These are phyloP conservation scores for Drosophila gunungcola DNA, from an alignment of 1,140 invertebrate genomes.

Conservation along the genomic window DNA sequence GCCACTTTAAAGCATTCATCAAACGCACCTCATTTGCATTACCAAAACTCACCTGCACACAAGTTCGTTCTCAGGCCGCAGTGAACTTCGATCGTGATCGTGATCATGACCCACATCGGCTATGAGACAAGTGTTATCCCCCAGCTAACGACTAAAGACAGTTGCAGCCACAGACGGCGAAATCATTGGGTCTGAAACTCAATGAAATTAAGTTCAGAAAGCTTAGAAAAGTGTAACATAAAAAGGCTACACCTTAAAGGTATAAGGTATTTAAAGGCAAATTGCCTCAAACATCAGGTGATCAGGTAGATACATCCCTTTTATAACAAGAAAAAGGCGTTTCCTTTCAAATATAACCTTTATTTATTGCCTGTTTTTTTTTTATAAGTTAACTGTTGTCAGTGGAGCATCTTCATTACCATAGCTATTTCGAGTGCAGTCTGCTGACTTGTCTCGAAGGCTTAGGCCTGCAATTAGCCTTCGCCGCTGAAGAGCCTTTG, in stretches of 20 bases:
- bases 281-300: no score
- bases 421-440: neutral
- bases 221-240: no score
- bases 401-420: neutral
- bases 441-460: conserved; percentile 1
- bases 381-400: neutral
- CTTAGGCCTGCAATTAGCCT: conserved; percentile 31
- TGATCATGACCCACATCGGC: conserved; percentile 43
- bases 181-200: neutral
- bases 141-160: conserved; percentile 12
- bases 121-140: conserved; percentile 24
- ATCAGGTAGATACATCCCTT: no score
- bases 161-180: conserved; percentile 2
- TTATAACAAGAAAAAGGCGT: no score
- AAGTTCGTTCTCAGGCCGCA: conserved; percentile 11
- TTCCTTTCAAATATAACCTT: neutral
- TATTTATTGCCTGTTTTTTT: no score
- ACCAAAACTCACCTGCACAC: conserved; percentile 8
- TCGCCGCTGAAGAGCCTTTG: conserved; percentile 27
- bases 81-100: conserved; percentile 24
- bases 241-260: no score
- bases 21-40: conserved; percentile 27
- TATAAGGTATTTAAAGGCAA: no score
- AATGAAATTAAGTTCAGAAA: neutral
- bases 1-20: neutral